Conservation (phyloP, 2,888 invertebrate species). For the Notodromas monacha region DNA sequence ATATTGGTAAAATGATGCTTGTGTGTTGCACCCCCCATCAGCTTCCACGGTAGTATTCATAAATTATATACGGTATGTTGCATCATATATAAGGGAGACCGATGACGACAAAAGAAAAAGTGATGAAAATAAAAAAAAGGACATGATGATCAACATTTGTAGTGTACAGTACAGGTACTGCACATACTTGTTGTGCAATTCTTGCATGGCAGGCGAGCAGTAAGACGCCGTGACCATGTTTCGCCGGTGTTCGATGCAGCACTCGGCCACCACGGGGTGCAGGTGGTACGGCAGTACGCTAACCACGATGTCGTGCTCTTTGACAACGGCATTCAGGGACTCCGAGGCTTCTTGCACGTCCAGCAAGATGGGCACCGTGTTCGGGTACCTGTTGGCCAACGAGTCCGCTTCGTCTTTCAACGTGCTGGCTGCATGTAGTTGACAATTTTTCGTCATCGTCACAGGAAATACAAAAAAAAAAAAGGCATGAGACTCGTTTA, state of each 20-base stretch:
- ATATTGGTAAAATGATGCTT: no score
- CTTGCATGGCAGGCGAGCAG: slow-evolving; percentile 44
- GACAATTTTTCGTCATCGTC: no score
- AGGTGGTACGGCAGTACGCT: slow-evolving; percentile 67
- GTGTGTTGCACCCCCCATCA: no score
- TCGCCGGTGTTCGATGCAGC: slow-evolving; percentile 48
- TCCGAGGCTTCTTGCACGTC: slow-evolving; percentile 40
- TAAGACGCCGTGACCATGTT: slow-evolving; percentile 95
- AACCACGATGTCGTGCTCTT: slow-evolving; percentile 37
- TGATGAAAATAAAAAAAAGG: no score
- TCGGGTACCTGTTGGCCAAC: slow-evolving; percentile 37
- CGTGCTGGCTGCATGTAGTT: slow-evolving; percentile 36
- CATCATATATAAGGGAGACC: no score
- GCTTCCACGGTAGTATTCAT: no score
- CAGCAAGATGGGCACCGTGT: slow-evolving; percentile 42
- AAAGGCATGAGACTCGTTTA: no score
- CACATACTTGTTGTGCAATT: slow-evolving; percentile 34
- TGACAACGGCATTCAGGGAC: slow-evolving; percentile 32
- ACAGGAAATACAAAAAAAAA: no score
- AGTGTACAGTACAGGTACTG: no score
- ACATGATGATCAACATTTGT: no score
- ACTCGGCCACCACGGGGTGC: slow-evolving; percentile 48
- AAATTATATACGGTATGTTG: no score
- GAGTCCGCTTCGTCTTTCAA: slow-evolving; percentile 59
- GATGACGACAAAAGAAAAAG: no score